Evolutionary conservation across 30 jellyfish, hydroid and myxozoan genomes (phyloP), one percentile per base, ranked within the genome.

Genomic region (Hydractinia symbiolongicarpus): DNA sequence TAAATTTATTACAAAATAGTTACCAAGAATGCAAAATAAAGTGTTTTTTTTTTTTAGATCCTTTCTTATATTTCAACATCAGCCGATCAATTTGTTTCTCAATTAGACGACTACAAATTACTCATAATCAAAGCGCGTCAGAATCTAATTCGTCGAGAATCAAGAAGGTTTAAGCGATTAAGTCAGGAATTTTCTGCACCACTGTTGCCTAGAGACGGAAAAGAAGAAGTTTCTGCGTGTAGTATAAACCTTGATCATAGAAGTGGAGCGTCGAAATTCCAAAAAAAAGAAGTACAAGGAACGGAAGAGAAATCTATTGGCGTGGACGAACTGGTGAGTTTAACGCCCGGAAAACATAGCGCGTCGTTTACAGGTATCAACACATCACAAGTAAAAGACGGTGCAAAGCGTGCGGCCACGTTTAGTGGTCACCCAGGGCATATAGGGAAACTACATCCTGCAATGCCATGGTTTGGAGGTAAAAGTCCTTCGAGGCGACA

Each of bases 361-460:
- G 61, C 19, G n/a, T 21, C 19, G 9, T 30, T 11, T 9, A 54
- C 54, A 7, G 81, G 72, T 8, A 44, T 77, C 54, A 77, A 60
- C 57, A 77, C 85, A 53, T 17, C 72, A 55, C 85, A 76, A 13
- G 19, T 51, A 51, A 64, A 71, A 30, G 60, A 58, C 56, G 80
- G 50, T 20, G 9, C 50, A 58, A 71, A 71, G 50, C 51, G 83
- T 19, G 14, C 70, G 17, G 40, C 80, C 71, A 19, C 88, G 55
- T 11, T 66, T 54, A 61, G 57, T 58, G 19, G 49, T 40, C 21
- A 20, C 87, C 6, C 88, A 83, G 54, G 95, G 86, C 60, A 79
- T 17, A 78, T 83, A 6, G 96, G 96, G 55, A 83, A 88, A 55
- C 88, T 92, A 9, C 98, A 92, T 73, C 98, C 98, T 3, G 96